Evolutionary conservation across 1,140 invertebrate genomes (phyloP), one percentile per base, ranked within the genome.

Genomic region (Steinernema khuongi): DNA sequence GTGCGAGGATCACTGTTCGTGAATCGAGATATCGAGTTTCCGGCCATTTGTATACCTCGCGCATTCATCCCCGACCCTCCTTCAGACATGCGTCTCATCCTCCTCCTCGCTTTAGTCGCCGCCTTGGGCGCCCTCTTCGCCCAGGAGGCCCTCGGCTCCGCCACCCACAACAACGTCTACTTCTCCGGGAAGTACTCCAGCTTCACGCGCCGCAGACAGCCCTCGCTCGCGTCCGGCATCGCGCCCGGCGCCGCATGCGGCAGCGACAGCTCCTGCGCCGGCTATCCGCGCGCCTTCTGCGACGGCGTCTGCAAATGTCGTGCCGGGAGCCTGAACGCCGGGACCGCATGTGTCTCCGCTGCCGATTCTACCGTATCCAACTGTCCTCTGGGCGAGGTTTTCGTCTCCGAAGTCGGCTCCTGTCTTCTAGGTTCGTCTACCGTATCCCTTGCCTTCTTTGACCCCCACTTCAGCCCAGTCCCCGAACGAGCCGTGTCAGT

Each of bases 401-500:
- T 84, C 70, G 82, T 83, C 26, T 71, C 75, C 7, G 82, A 83
- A 75, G 75, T 85, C 67, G 82, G 82, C 33, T 60, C 78, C 19
- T 83, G 82, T 71, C 77, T 83, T 60, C 78, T 84, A 44, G 81
- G 83, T 84, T 50, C 28, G 68, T 43, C 69, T 70, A 68, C 2
- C n/a, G 32, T 68, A 19, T 29, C 11, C 31, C 71, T 78, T 18
- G 67, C 22, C 43, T 71, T 36, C 31, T 19, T 67, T 17, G 71
- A 32, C 14, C 14, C 18, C 60, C 17, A 44, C 70, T 71, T 77
- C 73, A 76, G 76, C 74, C 32, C 74, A 75, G 44, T 72, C 31
- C n/a, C 84, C 83, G 1, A 84, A 83, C 28, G 71, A 73, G 7
- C 82, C 82, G 1, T 84, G 82, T 67, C 82, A 84, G 75, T 84